These are phyloP conservation scores for Aphis gossypii DNA, from an alignment of 1,140 invertebrate species.

Conservation along the genomic window DNA sequence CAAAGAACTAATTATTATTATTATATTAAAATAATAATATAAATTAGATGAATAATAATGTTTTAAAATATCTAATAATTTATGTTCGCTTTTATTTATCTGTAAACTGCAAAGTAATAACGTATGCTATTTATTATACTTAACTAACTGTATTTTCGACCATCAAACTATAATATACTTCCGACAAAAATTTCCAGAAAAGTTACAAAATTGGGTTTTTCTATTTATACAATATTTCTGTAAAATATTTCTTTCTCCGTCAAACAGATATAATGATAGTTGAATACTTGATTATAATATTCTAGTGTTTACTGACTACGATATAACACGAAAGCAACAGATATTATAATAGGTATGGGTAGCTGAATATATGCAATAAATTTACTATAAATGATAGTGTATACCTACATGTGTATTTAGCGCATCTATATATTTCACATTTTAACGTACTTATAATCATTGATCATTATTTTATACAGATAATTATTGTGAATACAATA, in stretches of 20 bases:
- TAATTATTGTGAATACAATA: not conserved
- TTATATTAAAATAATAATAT: not conserved
- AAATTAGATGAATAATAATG: not conserved
- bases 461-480: not conserved
- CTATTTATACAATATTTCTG: not conserved
- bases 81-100: not conserved
- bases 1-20: too few relatives aligned
- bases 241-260: not conserved
- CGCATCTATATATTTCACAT: not conserved
- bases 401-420: not conserved
- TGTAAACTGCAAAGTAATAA: not conserved
- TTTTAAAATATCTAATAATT: not conserved
- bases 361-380: not conserved
- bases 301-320: not conserved
- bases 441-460: not conserved
- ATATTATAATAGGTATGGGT: not conserved
- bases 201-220: not conserved
- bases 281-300: not conserved
- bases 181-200: not conserved
- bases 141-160: not conserved
- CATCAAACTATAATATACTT: not conserved
- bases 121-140: not conserved
- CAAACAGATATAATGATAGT: not conserved
- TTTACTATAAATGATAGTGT: not conserved
- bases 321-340: not conserved